Evolutionary conservation across 2,888 invertebrate genomes (phyloP), one percentile per base, ranked within the genome.

Genomic region (Mamestra brassicae): DNA sequence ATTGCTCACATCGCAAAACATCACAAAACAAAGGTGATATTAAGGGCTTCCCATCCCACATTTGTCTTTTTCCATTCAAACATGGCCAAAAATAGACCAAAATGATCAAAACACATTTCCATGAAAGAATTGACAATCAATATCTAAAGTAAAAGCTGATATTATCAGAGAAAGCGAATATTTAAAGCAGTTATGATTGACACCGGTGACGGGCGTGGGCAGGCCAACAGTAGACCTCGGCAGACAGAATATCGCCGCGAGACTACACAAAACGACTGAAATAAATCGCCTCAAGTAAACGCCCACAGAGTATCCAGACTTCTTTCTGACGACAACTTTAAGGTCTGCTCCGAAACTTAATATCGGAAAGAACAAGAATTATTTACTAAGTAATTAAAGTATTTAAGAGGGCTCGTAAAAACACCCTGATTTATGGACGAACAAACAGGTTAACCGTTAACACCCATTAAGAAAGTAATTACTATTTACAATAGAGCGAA

Each of bases 381-480:
- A 63, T 71, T 68, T 38, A 58, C 10, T 42, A 47, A 72, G 68
- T 63, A 73, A 72, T 50, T 72, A 57, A 74, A 71, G 45, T 45
- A 74, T 74, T 60, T 60, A 70, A 26, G 55, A 58, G n/a, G n/a
- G 68, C 67, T 68, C 64, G 68, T 84, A 57, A 81, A 71, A 78
- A 54, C 64, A 68, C 55, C 36, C 42, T 64, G 64, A 83, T 80
- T 81, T 69, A 71, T 84, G 50, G 61, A 17, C 26, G 50, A 65
- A 65, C 71, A 75, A 81, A 71, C 58, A 70, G 71, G 57, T 79
- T 79, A 79, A 67, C 80, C 50, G 63, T 76, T 82, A 80, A 69
- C 84, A 60, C 62, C 81, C 66, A 75, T 81, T 81, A 81, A 66
- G 71, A 75, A 85, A 75, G 68, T 57, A 76, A 81, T 81, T 84